Evolutionary conservation across 2,888 invertebrate species (phyloP), one percentile per base, ranked within the genome.

Genomic region (Ferrisia virgata): DNA sequence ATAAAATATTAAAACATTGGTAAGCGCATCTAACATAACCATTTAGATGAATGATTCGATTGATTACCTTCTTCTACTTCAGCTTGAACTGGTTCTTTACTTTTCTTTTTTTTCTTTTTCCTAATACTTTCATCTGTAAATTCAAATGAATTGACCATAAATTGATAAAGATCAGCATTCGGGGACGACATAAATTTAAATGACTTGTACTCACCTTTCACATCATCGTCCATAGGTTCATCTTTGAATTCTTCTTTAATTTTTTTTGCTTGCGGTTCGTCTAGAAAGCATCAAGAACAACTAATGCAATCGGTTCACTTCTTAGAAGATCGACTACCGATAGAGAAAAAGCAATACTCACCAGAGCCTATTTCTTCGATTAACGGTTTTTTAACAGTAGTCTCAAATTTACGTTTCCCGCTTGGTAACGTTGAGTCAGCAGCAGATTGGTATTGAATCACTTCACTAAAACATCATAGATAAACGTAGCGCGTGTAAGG

Each of bases 401-500:
- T 91, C 0, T 91, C 91, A 87, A 91, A 90, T 86, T 92, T 91
- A 25, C 93, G 90, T 88, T 93, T 93, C 85, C 89, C 89, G 86
- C 90, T 90, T 28, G 93, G 92, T 58, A 97, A 88, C 0, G 96
- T 96, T 72, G 94, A 95, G 89, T 98, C 98, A 0, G 92, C 93
- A 2, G 93, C 94, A 9, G 91, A 90, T 76, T 93, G 92, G 89
- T 97, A 97, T 53, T 94, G 92, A 86, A 93, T 91, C 81, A 96
- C 92, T 90, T 97, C 95, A 87, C 96, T 94, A 87, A 85, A 89
- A 85, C 86, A 86, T 85, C 84, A 84, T n/a, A n/a, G n/a, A n/a
- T 85, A 80, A 83, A 79, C 85, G 79, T 36, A 85, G 53, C 43
- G 25, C 22, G 40, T n/a, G n/a, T n/a, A n/a, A n/a, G n/a, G n/a